phyloP scores from a whole-genome alignment of 2,113 vertebrate genomes.

The Salminus brasiliensis region DNA sequence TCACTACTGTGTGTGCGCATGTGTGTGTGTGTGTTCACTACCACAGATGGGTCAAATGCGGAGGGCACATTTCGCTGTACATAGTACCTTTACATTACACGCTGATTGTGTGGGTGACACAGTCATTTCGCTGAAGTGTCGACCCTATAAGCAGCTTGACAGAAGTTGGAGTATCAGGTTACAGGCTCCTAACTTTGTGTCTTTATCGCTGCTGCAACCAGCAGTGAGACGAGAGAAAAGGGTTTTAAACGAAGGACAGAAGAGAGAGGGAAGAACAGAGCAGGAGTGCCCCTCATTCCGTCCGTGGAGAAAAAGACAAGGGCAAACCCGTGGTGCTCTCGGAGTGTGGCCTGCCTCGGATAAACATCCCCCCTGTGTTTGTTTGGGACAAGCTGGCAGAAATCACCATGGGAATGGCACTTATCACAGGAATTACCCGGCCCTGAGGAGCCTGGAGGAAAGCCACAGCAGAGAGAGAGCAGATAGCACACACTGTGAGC shows the following conservation, averaged over 20 bases:
- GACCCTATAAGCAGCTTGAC: too few relatives aligned
- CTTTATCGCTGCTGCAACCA: neutral
- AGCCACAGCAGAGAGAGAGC: neutral
- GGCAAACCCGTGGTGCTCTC: constrained; percentile 78
- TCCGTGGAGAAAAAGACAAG: constrained; percentile 82
- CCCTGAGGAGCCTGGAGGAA: constrained; percentile 67
- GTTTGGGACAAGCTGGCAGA: constrained; percentile 83
- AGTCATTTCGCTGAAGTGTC: too few relatives aligned
- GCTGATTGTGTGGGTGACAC: too few relatives aligned
- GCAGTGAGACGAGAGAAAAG: neutral
- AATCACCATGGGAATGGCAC: constrained; percentile 82
- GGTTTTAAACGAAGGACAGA: constrained; percentile 13
- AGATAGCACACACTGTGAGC: constrained; percentile 44
- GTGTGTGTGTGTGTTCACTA: too few relatives aligned
- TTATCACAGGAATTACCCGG: constrained; percentile 88
- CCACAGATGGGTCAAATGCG: too few relatives aligned
- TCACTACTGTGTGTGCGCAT: too few relatives aligned
- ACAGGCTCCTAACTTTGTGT: neutral
- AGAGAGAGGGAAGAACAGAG: constrained; percentile 44
- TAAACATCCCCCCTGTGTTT: constrained; percentile 86
- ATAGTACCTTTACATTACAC: too few relatives aligned
- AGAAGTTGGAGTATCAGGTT: too few relatives aligned
- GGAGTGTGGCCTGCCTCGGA: constrained; percentile 79
- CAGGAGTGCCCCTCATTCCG: constrained; percentile 43
- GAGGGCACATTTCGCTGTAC: too few relatives aligned